Evolutionary conservation across 2,113 vertebrate genomes (phyloP).

Genomic region (Lontra canadensis): DNA sequence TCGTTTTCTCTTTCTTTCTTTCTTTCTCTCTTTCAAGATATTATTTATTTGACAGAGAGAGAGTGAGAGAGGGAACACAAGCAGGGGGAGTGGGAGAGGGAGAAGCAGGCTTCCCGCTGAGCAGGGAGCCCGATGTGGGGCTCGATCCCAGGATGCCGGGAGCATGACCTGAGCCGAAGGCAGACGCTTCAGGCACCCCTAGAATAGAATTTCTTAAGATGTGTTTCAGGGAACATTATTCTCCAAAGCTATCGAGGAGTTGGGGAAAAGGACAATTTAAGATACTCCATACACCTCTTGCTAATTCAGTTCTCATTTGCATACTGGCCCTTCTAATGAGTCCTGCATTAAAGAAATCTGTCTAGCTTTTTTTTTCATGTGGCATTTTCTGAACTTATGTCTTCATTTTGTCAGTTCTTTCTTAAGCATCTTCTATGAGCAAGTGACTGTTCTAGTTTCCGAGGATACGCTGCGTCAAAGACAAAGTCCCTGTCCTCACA

Average conservation of each 20-base stretch:
- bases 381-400: background rate
- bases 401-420: background rate
- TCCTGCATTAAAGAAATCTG: background rate
- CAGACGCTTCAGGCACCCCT: background rate
- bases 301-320: background rate
- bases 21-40: background rate
- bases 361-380: background rate
- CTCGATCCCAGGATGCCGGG: background rate
- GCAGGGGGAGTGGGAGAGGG: background rate
- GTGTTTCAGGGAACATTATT: background rate
- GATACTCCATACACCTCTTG: background rate
- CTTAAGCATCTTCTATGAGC: background rate
- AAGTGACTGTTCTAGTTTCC: background rate
- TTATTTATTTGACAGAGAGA: background rate
- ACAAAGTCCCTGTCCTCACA: background rate
- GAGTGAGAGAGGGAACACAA: background rate
- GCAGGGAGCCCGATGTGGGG: rapidly evolving
- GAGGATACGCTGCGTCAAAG: background rate
- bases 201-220: background rate
- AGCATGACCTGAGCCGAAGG: background rate
- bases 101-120: background rate
- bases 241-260: background rate
- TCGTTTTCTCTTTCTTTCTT: no score
- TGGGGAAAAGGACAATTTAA: background rate
- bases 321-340: background rate